These are phyloP conservation scores for Caloenas nicobarica DNA, from an alignment of 2,113 vertebrate genomes.

Conservation along the genomic window DNA sequence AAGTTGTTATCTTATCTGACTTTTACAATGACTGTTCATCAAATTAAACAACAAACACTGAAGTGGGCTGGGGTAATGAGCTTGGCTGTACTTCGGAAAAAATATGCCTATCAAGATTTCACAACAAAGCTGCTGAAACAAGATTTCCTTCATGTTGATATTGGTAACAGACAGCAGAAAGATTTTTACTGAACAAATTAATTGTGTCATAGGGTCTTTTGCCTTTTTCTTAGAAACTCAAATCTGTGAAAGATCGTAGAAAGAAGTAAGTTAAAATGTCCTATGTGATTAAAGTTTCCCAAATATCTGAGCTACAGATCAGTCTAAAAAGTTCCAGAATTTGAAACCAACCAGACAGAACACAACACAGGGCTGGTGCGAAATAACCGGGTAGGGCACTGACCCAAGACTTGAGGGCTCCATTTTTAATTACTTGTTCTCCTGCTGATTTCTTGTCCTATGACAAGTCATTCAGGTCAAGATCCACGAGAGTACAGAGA, in stretches of 20 bases:
- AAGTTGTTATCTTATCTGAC: slow-evolving; percentile 11
- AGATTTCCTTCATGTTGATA: background rate
- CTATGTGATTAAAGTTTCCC: background rate
- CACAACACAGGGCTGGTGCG: background rate
- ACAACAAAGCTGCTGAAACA: background rate
- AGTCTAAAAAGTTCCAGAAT: background rate
- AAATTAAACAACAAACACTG: background rate
- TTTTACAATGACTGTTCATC: background rate
- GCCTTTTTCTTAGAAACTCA: background rate
- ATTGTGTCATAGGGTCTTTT: background rate
- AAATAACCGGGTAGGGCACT: background rate
- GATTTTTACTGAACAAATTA: background rate
- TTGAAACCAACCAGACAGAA: background rate
- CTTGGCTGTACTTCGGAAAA: background rate
- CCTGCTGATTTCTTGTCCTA: background rate
- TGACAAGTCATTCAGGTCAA: background rate
- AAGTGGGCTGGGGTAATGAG: background rate
- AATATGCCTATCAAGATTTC: background rate
- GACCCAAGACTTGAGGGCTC: background rate
- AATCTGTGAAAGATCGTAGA: background rate
- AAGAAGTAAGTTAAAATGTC: background rate
- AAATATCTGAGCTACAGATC: background rate
- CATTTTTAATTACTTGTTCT: background rate
- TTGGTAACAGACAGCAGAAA: background rate
- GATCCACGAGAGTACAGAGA: background rate